A percentile compares a stretch with the other conserved stretches of the same genome.
phyloP scores from a whole-genome alignment of 2,113 vertebrate species.

The Eulemur macaco region DNA sequence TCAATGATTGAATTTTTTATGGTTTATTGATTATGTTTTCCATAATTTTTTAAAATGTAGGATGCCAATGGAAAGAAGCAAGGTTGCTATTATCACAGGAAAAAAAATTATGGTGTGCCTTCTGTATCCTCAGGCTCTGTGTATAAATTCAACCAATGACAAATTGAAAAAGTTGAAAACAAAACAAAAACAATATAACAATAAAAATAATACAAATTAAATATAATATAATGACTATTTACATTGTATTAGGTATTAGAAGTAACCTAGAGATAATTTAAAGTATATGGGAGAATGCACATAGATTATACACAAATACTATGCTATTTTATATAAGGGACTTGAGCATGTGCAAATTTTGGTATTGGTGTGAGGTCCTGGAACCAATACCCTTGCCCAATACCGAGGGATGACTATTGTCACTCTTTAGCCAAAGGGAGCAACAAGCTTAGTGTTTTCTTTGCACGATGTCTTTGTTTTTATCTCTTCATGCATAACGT shows the following conservation, averaged over 20 bases:
- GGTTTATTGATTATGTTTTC: background rate
- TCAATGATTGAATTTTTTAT: background rate
- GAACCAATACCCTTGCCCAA: background rate
- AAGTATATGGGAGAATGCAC: background rate
- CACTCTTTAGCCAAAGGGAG: background rate
- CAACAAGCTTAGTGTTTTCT: background rate
- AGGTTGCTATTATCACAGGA: background rate
- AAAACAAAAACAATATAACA: background rate
- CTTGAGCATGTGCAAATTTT: background rate
- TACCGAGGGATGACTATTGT: background rate
- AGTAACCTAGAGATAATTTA: background rate
- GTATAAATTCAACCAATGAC: background rate
- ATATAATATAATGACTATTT: background rate
- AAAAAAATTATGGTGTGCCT: background rate
- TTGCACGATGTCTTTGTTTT: background rate
- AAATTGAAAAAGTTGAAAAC: background rate
- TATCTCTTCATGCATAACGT: background rate
- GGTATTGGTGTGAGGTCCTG: background rate
- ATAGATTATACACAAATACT: background rate
- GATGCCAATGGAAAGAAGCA: background rate
- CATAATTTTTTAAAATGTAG: background rate
- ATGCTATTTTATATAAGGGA: background rate
- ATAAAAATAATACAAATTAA: background rate
- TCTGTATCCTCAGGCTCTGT: background rate
- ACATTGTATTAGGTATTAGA: background rate